phyloP scores from a whole-genome alignment of 2,797 vertebrate genomes.

The Tragelaphus eurycerus region DNA sequence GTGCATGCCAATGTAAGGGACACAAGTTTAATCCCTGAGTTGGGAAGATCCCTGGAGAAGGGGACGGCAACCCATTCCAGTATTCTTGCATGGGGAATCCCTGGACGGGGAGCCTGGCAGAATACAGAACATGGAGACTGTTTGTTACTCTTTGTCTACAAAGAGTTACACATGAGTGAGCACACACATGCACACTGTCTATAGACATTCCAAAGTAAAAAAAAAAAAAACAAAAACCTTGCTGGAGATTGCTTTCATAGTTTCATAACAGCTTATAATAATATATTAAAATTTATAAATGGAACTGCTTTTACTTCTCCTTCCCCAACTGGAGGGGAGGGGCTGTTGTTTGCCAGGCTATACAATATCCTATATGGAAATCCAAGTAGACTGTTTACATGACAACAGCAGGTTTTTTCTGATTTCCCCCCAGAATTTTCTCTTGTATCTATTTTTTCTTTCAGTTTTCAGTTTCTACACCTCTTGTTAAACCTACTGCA shows the following conservation, averaged over 20 bases:
- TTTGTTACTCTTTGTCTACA: no score
- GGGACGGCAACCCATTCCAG: no score
- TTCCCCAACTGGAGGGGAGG: no score
- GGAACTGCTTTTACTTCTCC: no score
- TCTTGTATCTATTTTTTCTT: background rate
- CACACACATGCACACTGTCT: background rate
- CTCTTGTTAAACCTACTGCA: background rate
- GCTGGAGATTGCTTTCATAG: no score
- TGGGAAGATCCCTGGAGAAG: background rate
- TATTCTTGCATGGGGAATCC: no score
- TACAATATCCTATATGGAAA: background rate
- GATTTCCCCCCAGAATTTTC: background rate
- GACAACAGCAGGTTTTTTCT: background rate
- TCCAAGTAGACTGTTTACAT: background rate
- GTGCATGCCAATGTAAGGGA: background rate
- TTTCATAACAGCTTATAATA: no score
- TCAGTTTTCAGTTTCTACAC: background rate
- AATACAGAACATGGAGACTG: no score
- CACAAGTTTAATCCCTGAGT: background rate
- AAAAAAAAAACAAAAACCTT: no score
- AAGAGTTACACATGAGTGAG: background rate
- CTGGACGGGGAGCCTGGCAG: no score
- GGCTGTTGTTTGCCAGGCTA: no score
- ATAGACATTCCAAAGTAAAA: background rate
- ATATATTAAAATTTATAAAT: no score